Base-by-base conservation (phyloP, 2,888 invertebrate species). In the Trichogramma dendrolimi region DNA sequence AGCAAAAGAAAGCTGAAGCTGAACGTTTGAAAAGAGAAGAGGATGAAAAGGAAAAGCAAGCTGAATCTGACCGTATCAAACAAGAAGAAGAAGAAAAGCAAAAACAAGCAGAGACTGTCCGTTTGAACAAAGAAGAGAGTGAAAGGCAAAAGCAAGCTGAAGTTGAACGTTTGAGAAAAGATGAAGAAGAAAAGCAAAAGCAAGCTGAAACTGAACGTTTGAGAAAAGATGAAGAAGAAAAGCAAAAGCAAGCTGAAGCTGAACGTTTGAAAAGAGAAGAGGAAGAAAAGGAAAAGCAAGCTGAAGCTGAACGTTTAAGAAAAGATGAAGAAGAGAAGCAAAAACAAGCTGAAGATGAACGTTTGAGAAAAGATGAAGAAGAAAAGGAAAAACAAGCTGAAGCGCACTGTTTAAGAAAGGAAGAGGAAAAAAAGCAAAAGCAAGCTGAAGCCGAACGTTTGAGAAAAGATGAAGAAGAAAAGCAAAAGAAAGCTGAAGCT, bases 171-270 rank as follows among this genome's bases (percentile, higher is more conserved):
- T 66, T 67, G 14, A 59, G 67, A 50, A 65, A 69, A 11, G 68
- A 68, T 41, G 62, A 68, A 41, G 53, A 60, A 58, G 42, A 61
- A 52, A n/a, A 55, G 27, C 41, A 56, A 41, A 58, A 62, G 57
- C 48, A 64, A 55, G 65, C 64, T 67, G 64, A 68, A 63, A 66
- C 54, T 59, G 68, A 60, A 56, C 63, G 58, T 10, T 7, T 60
- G 39, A 51, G 56, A 50, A 27, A 61, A 54, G 58, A 65, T 41
- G 63, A 65, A 56, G 43, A 55, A 27, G 61, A 68, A 63, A 50
- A 55, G 1, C 51, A 58, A 49, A 60, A 69, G 62, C 48, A 63
- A 56, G 64, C 74, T 75, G 60, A 61, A 59, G 47, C 38, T 27
- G n/a, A 7, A 57, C 8, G 52, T 39, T 38, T 65, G 50, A 60